phyloP scores from a whole-genome alignment of 2,113 vertebrate genomes.

The Noturus placidus region DNA sequence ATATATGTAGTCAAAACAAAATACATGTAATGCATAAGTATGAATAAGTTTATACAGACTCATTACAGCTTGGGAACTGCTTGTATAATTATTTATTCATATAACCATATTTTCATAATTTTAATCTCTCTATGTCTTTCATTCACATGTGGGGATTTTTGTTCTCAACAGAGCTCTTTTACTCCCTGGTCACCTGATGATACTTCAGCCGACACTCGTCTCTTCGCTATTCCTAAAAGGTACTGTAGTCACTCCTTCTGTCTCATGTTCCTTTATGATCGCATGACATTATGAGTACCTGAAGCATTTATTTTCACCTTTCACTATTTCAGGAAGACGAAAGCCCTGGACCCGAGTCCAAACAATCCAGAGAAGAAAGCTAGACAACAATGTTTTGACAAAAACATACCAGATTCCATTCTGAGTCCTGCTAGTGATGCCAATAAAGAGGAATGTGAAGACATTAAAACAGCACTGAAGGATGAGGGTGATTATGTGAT shows the following conservation, averaged over 20 bases:
- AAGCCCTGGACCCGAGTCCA: not conserved
- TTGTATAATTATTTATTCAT: not conserved
- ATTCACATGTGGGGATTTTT: not conserved
- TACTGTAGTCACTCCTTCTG: conserved; percentile 36
- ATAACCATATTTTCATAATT: not conserved
- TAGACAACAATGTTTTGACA: not conserved
- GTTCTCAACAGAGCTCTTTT: not conserved
- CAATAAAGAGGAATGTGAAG: not conserved
- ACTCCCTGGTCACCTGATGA: not conserved
- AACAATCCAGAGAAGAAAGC: not conserved
- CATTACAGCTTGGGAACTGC: too few species aligned
- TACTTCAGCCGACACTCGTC: conserved; percentile 61
- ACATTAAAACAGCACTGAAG: not conserved
- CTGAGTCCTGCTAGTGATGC: not conserved
- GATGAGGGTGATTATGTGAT: conserved; percentile 56
- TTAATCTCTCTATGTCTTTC: not conserved
- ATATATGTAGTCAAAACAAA: not conserved
- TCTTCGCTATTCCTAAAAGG: conserved; percentile 49
- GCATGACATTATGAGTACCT: not conserved
- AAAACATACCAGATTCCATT: not conserved
- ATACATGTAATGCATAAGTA: not conserved
- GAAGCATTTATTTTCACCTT: not conserved
- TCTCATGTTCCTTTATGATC: not conserved
- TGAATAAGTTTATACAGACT: too few species aligned
- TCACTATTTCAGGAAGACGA: conserved; percentile 23